Percentiles rank a stretch among this genome's conserved stretches.
phyloP scores from a whole-genome alignment of 2,888 invertebrate species.

The Polydrusus cervinus region DNA sequence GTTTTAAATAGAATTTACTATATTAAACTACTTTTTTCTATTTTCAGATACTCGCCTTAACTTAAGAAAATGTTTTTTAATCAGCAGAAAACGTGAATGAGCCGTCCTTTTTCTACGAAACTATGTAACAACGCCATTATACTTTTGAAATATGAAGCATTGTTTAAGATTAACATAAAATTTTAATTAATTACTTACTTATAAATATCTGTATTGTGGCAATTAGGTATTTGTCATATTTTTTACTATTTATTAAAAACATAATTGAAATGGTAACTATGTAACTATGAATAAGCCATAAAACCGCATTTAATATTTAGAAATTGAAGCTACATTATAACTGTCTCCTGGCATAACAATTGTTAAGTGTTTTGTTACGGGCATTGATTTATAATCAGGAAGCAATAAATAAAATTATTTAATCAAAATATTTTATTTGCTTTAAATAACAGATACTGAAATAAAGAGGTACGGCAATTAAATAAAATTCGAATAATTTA shows the following conservation, averaged over 20 bases:
- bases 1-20: too few species aligned
- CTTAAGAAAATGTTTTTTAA: too few species aligned
- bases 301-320: not conserved
- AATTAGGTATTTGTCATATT: too few species aligned
- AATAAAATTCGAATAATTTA: constrained; percentile 25
- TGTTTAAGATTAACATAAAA: not conserved
- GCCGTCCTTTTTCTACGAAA: too few species aligned
- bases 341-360: not conserved
- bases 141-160: too few species aligned
- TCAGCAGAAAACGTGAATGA: too few species aligned
- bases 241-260: not conserved
- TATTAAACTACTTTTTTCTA: too few species aligned
- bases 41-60: too few species aligned
- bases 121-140: too few species aligned
- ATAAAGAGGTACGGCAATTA: not conserved
- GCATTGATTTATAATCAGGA: constrained; percentile 8
- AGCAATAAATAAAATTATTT: constrained; percentile 17
- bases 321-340: not conserved
- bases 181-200: not conserved
- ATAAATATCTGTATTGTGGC: too few species aligned
- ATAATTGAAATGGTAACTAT: not conserved
- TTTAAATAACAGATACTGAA: too few species aligned
- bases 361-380: not conserved
- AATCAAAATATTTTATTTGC: not conserved
- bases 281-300: not conserved